Evolutionary conservation across 92 coral and sea anemone species (phyloP).

Genomic region (Ricordea florida): DNA sequence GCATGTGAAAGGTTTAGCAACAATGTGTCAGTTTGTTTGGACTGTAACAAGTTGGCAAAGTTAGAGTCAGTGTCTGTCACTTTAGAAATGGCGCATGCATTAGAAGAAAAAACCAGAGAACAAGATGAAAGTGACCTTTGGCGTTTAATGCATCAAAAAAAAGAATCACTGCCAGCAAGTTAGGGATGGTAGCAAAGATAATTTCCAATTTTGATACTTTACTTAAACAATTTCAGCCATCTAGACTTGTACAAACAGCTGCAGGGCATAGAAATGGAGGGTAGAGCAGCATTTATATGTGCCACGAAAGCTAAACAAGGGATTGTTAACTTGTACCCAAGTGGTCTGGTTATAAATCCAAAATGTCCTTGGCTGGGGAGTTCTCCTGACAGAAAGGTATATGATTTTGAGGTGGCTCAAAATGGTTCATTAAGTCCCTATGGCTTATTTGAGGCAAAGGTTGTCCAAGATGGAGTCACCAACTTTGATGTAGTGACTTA

Average conservation of each 20-base stretch:
- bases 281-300: too few relatives aligned
- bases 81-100: slow-evolving; percentile 4
- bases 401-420: slow-evolving; percentile 1
- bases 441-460: slow-evolving; percentile 51
- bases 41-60: slow-evolving; percentile 8
- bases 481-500: slow-evolving; percentile 45
- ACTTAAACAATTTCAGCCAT: slow-evolving; percentile 40
- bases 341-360: too few relatives aligned
- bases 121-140: too few relatives aligned
- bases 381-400: too few relatives aligned
- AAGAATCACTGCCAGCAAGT: slow-evolving; percentile 60
- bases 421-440: slow-evolving; percentile 28
- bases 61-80: background rate
- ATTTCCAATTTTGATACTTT: slow-evolving; percentile 46
- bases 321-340: too few relatives aligned
- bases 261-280: too few relatives aligned
- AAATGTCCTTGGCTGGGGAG: too few relatives aligned
- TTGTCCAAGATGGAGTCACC: slow-evolving; percentile 38
- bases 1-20: slow-evolving; percentile 18
- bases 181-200: slow-evolving; percentile 47
- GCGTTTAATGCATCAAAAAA: too few relatives aligned
- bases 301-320: too few relatives aligned
- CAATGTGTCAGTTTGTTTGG: slow-evolving; percentile 31
- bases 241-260: slow-evolving; percentile 36
- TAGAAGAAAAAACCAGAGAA: too few relatives aligned